A percentile compares a stretch with the other conserved stretches of the same genome.
Evolutionary conservation across 2,888 invertebrate species (phyloP).

Genomic region (Amorpha juglandis): DNA sequence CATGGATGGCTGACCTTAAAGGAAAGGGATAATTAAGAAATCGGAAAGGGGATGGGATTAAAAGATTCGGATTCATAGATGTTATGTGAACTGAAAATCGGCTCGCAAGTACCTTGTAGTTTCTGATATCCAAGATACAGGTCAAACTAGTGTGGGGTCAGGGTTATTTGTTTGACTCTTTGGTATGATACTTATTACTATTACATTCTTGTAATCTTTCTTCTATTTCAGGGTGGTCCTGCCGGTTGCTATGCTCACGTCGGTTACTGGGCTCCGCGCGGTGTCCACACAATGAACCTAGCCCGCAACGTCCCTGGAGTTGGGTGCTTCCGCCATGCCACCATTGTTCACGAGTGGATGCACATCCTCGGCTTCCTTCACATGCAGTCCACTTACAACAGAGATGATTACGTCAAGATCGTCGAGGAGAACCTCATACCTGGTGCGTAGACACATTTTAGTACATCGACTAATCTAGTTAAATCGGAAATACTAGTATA

Average conservation of each 20-base stretch:
- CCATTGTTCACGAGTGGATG: conserved; percentile 90
- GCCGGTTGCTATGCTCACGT: conserved; percentile 74
- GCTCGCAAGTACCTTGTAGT: no score
- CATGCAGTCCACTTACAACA: conserved; percentile 75
- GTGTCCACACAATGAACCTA: conserved; percentile 81
- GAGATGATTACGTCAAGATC: conserved; percentile 86
- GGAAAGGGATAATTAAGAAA: no score
- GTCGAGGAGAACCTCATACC: conserved; percentile 86
- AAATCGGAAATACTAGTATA: no score
- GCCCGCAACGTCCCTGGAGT: conserved; percentile 71
- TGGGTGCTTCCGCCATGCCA: conserved; percentile 86
- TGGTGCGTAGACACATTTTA: conserved; percentile 64
- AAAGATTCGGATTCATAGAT: no score
- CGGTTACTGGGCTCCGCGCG: conserved; percentile 66
- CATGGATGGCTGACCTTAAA: no score
- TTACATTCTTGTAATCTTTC: not conserved
- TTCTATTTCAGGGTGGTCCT: conserved; percentile 53
- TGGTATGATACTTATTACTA: no score
- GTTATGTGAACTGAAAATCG: no score
- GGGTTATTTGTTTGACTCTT: no score
- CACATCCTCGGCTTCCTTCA: conserved; percentile 78
- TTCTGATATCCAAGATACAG: no score
- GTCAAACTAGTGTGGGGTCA: no score
- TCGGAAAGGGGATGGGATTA: no score
- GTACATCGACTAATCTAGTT: not conserved